phyloP scores from a whole-genome alignment of 2,113 vertebrate species.

The Bettongia penicillata region DNA sequence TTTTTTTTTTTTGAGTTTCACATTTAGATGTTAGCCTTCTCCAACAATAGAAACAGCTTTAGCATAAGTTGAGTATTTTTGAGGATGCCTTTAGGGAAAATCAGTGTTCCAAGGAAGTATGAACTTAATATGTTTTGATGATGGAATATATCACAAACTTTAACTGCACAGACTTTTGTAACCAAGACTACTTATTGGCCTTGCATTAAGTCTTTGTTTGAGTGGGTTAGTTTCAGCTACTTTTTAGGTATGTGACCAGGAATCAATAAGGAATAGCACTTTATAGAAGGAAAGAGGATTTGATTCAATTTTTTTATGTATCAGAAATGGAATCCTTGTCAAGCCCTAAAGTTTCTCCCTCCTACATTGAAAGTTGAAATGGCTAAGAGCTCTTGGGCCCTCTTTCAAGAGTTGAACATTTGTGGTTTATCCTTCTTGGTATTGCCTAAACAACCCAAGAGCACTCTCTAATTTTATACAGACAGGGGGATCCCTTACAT shows the following conservation, averaged over 20 bases:
- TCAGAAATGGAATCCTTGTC: neutral
- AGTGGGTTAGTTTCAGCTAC: neutral
- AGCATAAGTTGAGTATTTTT: neutral
- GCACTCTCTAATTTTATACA: neutral
- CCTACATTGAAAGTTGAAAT: neutral
- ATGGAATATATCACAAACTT: conserved; percentile 43
- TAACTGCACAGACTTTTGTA: conserved; percentile 2
- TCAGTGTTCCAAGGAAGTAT: neutral
- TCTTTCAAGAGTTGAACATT: neutral
- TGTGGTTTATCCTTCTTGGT: neutral
- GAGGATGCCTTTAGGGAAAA: conserved; percentile 31
- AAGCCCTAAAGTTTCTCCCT: neutral
- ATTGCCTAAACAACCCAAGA: neutral
- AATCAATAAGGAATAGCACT: neutral
- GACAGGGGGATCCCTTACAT: neutral
- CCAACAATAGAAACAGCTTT: neutral
- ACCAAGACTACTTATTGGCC: conserved; percentile 20
- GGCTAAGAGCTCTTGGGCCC: neutral
- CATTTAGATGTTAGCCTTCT: conserved; percentile 10
- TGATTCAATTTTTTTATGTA: neutral
- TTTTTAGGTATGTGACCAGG: neutral
- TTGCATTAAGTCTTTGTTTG: conserved; percentile 18
- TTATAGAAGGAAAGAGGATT: neutral
- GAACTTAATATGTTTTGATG: conserved; percentile 14
- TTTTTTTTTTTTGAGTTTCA: neutral